phyloP scores from a whole-genome alignment of 92 coral and sea anemone species.

The Bergia sp. region DNA sequence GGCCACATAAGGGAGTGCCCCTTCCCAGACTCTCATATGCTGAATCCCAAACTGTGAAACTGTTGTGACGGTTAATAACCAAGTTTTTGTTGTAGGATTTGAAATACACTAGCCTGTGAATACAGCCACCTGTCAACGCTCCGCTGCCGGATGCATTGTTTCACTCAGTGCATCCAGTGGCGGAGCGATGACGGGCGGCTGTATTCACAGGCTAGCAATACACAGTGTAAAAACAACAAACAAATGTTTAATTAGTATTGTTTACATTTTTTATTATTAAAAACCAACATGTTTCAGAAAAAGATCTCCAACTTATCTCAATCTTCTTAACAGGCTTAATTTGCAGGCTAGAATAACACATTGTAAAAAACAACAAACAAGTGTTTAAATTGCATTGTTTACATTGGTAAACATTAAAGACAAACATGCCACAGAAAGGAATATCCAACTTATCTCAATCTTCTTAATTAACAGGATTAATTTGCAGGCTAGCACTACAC shows the following conservation, averaged over 20 bases:
- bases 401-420: constrained; percentile 38
- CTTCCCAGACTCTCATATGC: constrained; percentile 50
- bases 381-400: constrained; percentile 46
- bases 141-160: constrained; percentile 50
- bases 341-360: constrained; percentile 36
- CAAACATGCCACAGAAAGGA: constrained; percentile 45
- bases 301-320: constrained; percentile 27
- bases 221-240: constrained; percentile 48
- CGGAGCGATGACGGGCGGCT: constrained; percentile 40
- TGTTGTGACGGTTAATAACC: constrained; percentile 16
- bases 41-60: constrained; percentile 39
- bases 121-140: constrained; percentile 43
- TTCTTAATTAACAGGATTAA: constrained; percentile 35
- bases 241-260: constrained; percentile 36
- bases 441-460: constrained; percentile 30
- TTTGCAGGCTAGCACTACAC: constrained; percentile 35
- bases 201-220: constrained; percentile 26
- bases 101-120: constrained; percentile 27
- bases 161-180: constrained; percentile 43
- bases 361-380: constrained; percentile 40
- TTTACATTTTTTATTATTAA: constrained; percentile 40
- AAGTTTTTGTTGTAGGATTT: constrained; percentile 55
- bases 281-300: constrained; percentile 47
- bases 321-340: constrained; percentile 29
- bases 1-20: constrained; percentile 45